These are phyloP conservation scores for Lagopus muta DNA, from an alignment of 2,113 vertebrate genomes.

Conservation along the genomic window DNA sequence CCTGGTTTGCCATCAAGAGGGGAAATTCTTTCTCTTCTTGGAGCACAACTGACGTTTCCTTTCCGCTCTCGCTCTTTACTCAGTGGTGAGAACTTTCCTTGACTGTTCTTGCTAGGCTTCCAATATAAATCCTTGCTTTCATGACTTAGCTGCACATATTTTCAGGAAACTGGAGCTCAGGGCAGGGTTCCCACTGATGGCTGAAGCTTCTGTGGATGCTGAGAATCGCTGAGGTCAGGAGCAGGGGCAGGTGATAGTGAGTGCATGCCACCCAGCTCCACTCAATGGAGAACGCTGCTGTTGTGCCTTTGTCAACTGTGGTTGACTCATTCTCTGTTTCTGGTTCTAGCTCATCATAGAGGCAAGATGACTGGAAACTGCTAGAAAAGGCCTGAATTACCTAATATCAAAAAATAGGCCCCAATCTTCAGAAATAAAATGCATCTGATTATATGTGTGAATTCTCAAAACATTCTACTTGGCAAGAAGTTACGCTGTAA, in stretches of 20 bases:
- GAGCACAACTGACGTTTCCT: neutral
- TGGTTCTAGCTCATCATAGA: neutral
- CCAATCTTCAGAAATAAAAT: neutral
- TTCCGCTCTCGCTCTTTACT: neutral
- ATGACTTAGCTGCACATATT: neutral
- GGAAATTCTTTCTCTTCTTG: neutral
- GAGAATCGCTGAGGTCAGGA: neutral
- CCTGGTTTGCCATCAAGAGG: neutral
- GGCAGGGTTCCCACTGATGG: neutral
- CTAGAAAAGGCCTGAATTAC: neutral
- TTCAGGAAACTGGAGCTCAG: neutral
- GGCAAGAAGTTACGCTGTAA: neutral
- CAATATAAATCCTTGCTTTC: neutral
- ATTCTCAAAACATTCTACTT: neutral
- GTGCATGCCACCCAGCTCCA: neutral
- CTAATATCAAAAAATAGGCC: neutral
- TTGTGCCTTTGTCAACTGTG: neutral
- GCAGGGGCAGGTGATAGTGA: neutral
- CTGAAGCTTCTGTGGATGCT: neutral
- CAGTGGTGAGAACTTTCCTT: neutral
- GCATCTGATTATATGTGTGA: neutral
- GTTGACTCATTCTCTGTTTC: neutral
- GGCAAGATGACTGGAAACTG: neutral
- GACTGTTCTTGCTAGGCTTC: neutral
- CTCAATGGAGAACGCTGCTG: neutral